Evolutionary conservation across 2,797 vertebrate species (phyloP).

Genomic region (Cichlasoma orientale): DNA sequence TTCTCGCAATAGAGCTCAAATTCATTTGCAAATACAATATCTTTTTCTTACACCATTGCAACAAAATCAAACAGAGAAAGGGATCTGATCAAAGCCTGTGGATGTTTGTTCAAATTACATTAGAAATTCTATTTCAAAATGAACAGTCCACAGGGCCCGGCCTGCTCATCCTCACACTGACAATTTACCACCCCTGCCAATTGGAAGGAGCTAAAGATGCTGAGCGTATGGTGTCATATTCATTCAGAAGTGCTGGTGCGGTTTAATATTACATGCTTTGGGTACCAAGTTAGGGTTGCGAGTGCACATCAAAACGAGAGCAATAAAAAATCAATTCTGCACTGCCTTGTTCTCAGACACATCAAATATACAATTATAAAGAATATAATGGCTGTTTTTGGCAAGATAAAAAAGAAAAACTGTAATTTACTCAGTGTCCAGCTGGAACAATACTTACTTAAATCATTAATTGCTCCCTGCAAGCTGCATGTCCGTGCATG

Average conservation of each 20-base stretch:
- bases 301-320: slow-evolving; percentile 20
- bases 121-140: slow-evolving; percentile 56
- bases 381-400: background rate
- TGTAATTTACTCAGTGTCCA: slow-evolving; percentile 29
- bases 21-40: slow-evolving; percentile 61
- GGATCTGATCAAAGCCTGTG: slow-evolving; percentile 34
- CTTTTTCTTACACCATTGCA: slow-evolving; percentile 10
- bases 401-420: background rate
- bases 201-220: slow-evolving; percentile 41
- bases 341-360: slow-evolving; percentile 11
- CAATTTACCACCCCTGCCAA: slow-evolving; percentile 45
- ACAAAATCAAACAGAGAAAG: slow-evolving; percentile 53
- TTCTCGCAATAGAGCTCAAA: slow-evolving; percentile 44
- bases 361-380: slow-evolving; percentile 26
- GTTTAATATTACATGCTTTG: slow-evolving; percentile 65
- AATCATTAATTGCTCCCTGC: slow-evolving; percentile 31
- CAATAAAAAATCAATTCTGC: slow-evolving; percentile 44
- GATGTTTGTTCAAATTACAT: slow-evolving; percentile 57
- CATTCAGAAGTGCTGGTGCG: slow-evolving; percentile 40
- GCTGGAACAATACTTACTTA: slow-evolving; percentile 33
- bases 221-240: slow-evolving; percentile 45
- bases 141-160: slow-evolving; percentile 28
- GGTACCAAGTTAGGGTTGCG: slow-evolving; percentile 14
- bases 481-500: slow-evolving; percentile 21
- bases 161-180: slow-evolving; percentile 39